phyloP scores from a whole-genome alignment of 1,140 invertebrate species.

The Pristionchus pacificus region DNA sequence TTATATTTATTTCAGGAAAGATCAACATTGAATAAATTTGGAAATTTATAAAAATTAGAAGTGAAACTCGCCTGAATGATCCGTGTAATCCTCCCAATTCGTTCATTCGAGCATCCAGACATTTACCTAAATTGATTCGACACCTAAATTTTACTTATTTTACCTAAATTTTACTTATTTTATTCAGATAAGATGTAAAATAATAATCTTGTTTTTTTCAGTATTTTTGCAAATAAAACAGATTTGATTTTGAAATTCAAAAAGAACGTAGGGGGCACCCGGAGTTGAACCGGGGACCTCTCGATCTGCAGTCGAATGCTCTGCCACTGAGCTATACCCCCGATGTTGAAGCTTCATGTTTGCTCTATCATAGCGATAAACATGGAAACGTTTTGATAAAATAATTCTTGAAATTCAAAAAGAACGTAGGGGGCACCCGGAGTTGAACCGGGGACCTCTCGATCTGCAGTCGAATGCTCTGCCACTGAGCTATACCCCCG shows the following conservation, averaged over 20 bases:
- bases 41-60: background rate
- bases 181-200: too few relatives aligned
- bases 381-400: too few relatives aligned
- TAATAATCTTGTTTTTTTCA: too few relatives aligned
- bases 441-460: slow-evolving; percentile 63
- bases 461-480: slow-evolving; percentile 64
- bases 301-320: slow-evolving; percentile 64
- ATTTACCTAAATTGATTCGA: slow-evolving; percentile 49
- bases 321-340: slow-evolving; percentile 62
- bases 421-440: slow-evolving; percentile 54
- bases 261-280: slow-evolving; percentile 47
- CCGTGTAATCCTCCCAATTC: slow-evolving; percentile 45
- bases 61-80: slow-evolving; percentile 25
- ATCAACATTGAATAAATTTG: slow-evolving; percentile 13
- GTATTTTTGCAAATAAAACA: too few relatives aligned
- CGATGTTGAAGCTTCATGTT: too few relatives aligned
- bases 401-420: too few relatives aligned
- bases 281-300: slow-evolving; percentile 63
- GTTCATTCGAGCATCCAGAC: slow-evolving; percentile 41
- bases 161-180: too few relatives aligned
- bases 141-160: slow-evolving; percentile 3
- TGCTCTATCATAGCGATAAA: too few relatives aligned
- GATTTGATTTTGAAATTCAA: too few relatives aligned
- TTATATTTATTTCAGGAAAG: too few relatives aligned
- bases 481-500: slow-evolving; percentile 61